Percentiles rank a stretch among this genome's conserved stretches.
Conservation (phyloP, 2,797 vertebrate species). For the Aulostomus chinensis region DNA sequence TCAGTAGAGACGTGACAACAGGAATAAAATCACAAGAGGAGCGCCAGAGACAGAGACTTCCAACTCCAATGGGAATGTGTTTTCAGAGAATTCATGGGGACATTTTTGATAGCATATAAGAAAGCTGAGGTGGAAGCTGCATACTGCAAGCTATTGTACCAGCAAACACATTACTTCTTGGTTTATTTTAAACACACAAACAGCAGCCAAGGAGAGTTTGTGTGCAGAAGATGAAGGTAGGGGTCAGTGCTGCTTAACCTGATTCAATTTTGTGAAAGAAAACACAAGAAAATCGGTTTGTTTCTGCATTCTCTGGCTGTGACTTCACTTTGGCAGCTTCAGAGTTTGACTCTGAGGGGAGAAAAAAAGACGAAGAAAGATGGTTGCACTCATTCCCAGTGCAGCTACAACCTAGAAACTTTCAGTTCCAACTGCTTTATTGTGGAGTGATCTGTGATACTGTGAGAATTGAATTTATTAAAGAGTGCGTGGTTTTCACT, state of each 20-base stretch:
- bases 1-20: conserved; percentile 56
- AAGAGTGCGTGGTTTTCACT: too few species aligned
- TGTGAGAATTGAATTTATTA: too few species aligned
- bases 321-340: too few species aligned
- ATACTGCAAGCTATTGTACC: background rate
- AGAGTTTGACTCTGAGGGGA: too few species aligned
- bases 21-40: conserved; percentile 45
- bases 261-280: conserved; percentile 46
- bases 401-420: too few species aligned
- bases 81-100: conserved; percentile 20
- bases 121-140: conserved; percentile 1
- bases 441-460: too few species aligned
- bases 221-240: conserved; percentile 13
- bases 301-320: too few species aligned
- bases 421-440: too few species aligned
- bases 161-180: conserved; percentile 1
- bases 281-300: conserved; percentile 4
- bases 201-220: conserved; percentile 1
- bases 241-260: conserved; percentile 8
- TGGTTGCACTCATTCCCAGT: too few species aligned
- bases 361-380: too few species aligned
- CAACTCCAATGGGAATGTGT: conserved; percentile 13
- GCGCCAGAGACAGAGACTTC: conserved; percentile 28
- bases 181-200: background rate
- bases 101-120: background rate